Evolutionary conservation across 2,113 vertebrate genomes (phyloP).

Genomic region (Lagopus leucura): DNA sequence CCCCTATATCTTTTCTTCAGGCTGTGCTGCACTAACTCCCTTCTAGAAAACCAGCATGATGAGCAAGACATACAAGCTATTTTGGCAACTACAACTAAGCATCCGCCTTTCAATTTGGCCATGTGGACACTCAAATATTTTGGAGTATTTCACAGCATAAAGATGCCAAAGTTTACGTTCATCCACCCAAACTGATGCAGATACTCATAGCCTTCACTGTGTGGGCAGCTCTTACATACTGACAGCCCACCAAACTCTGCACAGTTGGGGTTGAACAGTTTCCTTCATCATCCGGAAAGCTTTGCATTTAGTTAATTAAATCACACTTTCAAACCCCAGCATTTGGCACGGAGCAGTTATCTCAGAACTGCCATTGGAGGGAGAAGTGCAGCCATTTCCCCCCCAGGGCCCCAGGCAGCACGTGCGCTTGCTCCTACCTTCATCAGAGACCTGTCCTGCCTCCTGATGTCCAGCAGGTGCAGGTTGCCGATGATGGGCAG

Average conservation of each 20-base stretch:
- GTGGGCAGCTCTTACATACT: neutral
- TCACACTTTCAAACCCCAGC: neutral
- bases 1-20: neutral
- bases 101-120: neutral
- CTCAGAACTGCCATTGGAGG: neutral
- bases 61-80: neutral
- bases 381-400: neutral
- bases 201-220: neutral
- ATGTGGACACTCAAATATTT: neutral
- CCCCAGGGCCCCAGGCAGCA: too few relatives aligned
- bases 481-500: slow-evolving; percentile 51
- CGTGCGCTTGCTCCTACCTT: neutral
- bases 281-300: neutral
- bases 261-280: neutral
- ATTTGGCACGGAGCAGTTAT: neutral
- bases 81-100: neutral
- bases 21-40: neutral
- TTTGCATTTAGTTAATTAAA: neutral
- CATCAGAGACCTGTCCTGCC: slow-evolving; percentile 49
- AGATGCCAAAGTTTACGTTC: neutral
- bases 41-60: neutral
- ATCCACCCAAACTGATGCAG: fast-evolving
- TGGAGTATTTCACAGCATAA: neutral
- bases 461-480: slow-evolving; percentile 50
- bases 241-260: neutral